A percentile compares a stretch with the other conserved stretches of the same genome.
These are phyloP conservation scores for Tor tambroides DNA, from an alignment of 2,113 vertebrate species.

Conservation along the genomic window DNA sequence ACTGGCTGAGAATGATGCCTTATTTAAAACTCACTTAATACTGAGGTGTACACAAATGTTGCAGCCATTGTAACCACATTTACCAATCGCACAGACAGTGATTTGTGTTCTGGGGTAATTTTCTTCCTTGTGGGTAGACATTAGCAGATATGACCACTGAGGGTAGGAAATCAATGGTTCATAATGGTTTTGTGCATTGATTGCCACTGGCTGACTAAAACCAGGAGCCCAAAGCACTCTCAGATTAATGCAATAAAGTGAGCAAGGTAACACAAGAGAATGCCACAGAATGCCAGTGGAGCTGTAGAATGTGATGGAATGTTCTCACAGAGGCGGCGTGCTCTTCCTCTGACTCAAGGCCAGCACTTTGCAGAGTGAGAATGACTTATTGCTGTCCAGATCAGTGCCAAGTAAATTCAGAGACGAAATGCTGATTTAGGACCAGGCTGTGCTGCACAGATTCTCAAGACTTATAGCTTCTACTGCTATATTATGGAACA, in stretches of 20 bases:
- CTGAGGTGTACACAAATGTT: not conserved
- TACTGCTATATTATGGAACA: not conserved
- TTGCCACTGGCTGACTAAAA: conserved; percentile 55
- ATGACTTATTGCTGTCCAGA: conserved; percentile 60
- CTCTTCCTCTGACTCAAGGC: conserved; percentile 64
- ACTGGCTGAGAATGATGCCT: conserved; percentile 17
- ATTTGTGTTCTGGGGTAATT: conserved; percentile 28
- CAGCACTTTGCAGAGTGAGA: conserved; percentile 61
- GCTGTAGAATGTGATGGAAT: conserved; percentile 41
- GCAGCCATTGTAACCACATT: not conserved
- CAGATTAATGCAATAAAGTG: conserved; percentile 32
- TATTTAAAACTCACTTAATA: conserved; percentile 15
- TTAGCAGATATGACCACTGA: conserved; percentile 58
- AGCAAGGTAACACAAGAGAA: conserved; percentile 30
- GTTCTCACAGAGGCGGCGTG: conserved; percentile 43
- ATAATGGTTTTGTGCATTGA: conserved; percentile 61
- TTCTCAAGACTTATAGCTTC: not conserved
- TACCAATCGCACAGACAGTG: conserved; percentile 1
- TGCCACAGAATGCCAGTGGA: conserved; percentile 5
- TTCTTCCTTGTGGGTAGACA: conserved; percentile 49
- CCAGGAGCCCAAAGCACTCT: conserved; percentile 8
- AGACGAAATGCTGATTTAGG: conserved; percentile 61
- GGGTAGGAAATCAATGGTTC: conserved; percentile 59
- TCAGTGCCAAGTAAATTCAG: conserved; percentile 65
- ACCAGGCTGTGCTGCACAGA: conserved; percentile 39